Evolutionary conservation across 35 echinoderm and acorn worm genomes (phyloP), one percentile per base, ranked within the genome.

Genomic region (Diadema setosum): DNA sequence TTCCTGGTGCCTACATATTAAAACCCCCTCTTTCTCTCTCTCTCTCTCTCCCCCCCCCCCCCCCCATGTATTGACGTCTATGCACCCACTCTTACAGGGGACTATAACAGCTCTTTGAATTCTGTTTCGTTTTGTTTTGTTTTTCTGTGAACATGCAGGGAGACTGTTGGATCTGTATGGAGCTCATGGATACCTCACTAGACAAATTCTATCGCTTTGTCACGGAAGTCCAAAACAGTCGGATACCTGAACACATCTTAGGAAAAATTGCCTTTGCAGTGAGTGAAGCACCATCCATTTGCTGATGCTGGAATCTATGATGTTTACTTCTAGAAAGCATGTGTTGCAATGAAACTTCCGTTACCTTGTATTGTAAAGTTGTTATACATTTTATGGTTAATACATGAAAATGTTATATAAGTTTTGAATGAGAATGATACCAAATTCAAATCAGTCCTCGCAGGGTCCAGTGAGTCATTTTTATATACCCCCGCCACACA

Each of bases 131-230:
- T 18, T 39, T 18, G 60, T 16, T 58, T 21, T 70, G 23, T 48
- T 25, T 9, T 3, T 37, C 4, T 84, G 45, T 36, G n/a, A 20
- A 30, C 83, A 18, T 39, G 12, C 46, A 98, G 96, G 96, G 96
- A 25, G 96, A 98, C 43, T 98, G 96, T 61, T 98, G 96, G 96
- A 98, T 98, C 20, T 98, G 96, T 24, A 98, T 98, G 96, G 96
- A 98, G 58, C 59, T 98, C n/a, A 98, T 98, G 96, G 96, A 94
- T 87, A 84, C 96, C 39, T 98, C 96, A 34, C 76, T 94, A 24
- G 96, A 98, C 73, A 98, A 94, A 80, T 82, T 98, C 70, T 94
- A 94, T 64, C 94, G 81, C 83, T 98, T 89, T 87, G 89, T 94
- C 36, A 87, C 88, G 43, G 92, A 92, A 8, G 55, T 82, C 42